Evolutionary conservation across 2,888 invertebrate species (phyloP).

Genomic region (Calameuta filiformis): DNA sequence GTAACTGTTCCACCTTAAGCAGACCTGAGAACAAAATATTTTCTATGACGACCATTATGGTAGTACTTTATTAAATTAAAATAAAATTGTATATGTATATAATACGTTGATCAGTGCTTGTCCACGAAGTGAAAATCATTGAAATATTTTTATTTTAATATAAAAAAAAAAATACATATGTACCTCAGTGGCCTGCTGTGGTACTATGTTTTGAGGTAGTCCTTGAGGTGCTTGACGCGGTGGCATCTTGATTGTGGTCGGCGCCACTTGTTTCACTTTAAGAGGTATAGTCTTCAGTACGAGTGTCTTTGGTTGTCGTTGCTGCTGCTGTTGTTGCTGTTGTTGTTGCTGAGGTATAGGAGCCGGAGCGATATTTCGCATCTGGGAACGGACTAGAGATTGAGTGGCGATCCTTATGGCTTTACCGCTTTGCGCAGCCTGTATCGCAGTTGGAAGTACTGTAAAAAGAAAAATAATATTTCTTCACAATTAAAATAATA

Average conservation of each 20-base stretch:
- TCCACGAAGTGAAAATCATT: neutral
- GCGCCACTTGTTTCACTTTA: conserved; percentile 59
- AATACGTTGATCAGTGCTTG: neutral
- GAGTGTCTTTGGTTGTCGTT: conserved; percentile 57
- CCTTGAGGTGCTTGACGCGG: conserved; percentile 42
- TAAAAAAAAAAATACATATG: neutral
- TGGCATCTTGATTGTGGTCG: conserved; percentile 59
- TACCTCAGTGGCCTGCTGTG: conserved; percentile 59
- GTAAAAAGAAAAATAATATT: conserved; percentile 4
- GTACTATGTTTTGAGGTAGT: conserved; percentile 43
- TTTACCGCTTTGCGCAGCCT: conserved; percentile 40
- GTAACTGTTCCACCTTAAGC: conserved; percentile 86
- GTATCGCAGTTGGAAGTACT: conserved; percentile 16
- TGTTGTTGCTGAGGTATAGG: conserved; percentile 26
- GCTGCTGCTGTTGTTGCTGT: conserved; percentile 33
- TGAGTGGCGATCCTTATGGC: conserved; percentile 55
- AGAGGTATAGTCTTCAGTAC: conserved; percentile 60
- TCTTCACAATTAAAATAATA: neutral
- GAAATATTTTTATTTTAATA: neutral
- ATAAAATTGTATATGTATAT: neutral
- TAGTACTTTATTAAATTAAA: neutral
- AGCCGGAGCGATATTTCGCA: conserved; percentile 53
- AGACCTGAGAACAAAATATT: conserved; percentile 68
- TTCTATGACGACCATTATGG: neutral
- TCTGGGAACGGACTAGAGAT: conserved; percentile 53